Evolutionary conservation across 2,797 vertebrate genomes (phyloP), one percentile per base, ranked within the genome.

Genomic region (Menidia menidia): DNA sequence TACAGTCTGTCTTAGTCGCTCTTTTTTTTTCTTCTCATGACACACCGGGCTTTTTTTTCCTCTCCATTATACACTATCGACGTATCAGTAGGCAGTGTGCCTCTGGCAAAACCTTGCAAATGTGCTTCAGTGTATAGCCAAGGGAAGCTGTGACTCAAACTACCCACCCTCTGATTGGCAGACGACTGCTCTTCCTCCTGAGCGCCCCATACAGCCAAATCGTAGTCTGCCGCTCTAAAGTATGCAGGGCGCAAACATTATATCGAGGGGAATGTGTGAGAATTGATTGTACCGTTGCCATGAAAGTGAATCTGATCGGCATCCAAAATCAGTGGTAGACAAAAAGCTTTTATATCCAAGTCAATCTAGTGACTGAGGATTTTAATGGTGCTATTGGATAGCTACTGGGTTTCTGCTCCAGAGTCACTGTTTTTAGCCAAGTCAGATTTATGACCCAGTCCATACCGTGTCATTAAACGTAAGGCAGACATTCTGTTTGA

Each of bases 321-420:
- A 65, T 80, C 75, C 65, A 77, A 75, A 77, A 84, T 58, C 63
- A 61, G 69, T 51, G 59, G 66, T 54, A 71, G 71, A 73, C 60
- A 67, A 78, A 83, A 77, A 68, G 42, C 32, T 44, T 68, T 68
- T 41, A 73, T 31, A 62, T 70, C 61, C 67, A 77, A 84, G 80
- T 71, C 69, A 71, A 64, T 80, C 33, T 60, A 18, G 64, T 50
- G 68, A 73, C 68, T 75, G 39, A 72, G 35, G 64, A 56, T n/a
- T 76, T 47, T 74, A 68, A 77, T 75, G 44, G 45, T 42, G 53
- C 59, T 41, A 70, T 76, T 70, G 81, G 62, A 82, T 52, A 57
- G 64, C 30, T 51, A 48, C 25, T 13, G 7, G 71, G 63, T 67
- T 63, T 41, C 48, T 6, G 18, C 59, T 65, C 55, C n/a, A 12